Evolutionary conservation across 2,888 invertebrate genomes (phyloP).

Genomic region (Aporophyla nigra): DNA sequence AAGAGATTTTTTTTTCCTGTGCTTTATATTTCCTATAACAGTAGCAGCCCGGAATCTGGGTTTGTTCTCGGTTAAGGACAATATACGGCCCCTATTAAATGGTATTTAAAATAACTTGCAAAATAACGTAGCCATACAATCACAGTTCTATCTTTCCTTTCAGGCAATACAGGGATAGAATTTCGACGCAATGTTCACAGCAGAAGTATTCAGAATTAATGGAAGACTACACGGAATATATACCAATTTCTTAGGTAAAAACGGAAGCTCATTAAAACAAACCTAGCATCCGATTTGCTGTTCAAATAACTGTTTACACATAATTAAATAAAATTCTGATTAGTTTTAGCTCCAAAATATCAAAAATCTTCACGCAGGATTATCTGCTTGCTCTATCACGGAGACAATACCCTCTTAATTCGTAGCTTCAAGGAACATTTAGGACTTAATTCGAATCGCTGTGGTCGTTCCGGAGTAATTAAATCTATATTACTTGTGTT

Average conservation of each 20-base stretch:
- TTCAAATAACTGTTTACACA: background rate
- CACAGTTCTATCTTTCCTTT: background rate
- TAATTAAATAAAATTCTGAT: too few relatives aligned
- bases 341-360: background rate
- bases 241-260: background rate
- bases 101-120: background rate
- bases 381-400: too few relatives aligned
- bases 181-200: background rate
- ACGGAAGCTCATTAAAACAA: background rate
- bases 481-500: too few relatives aligned
- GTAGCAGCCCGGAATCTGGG: too few relatives aligned
- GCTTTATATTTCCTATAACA: background rate
- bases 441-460: background rate
- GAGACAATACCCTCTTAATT: background rate
- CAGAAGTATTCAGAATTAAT: background rate
- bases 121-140: background rate
- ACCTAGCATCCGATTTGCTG: background rate
- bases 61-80: background rate
- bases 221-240: background rate
- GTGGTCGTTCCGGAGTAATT: background rate
- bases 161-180: background rate
- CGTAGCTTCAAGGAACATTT: background rate
- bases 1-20: background rate
- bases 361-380: background rate
- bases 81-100: background rate